Base-by-base conservation (phyloP, 2,888 invertebrate genomes). In the Drosophila infuscata region DNA sequence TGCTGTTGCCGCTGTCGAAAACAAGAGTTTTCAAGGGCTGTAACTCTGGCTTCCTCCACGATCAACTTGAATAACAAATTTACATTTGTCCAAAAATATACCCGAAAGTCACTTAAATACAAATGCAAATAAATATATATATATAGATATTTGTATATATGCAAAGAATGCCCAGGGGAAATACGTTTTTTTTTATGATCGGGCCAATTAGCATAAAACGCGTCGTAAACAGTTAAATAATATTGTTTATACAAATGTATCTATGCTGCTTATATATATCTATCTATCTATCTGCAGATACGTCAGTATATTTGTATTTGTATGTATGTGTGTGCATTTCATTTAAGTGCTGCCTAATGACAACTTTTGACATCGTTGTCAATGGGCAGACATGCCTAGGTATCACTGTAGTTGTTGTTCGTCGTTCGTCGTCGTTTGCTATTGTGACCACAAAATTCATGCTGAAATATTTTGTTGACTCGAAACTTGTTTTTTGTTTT, bases 201-300 rank as follows among this genome's bases (percentile, higher is more conserved):
- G 36, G 59, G 49, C 72, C 76, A 88, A 89, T 89, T 91, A 89
- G 82, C 91, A 91, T 91, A 79, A 88, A 83, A 74, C 75, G 74
- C 72, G 74, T 76, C 79, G 88, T 86, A 79, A 91, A 85, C 91
- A 91, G 91, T 89, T 91, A 83, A 89, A 91, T 89, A 91, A 87
- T 90, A 85, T 78, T 80, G 80, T 76, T 84, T 63, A 79, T 73
- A 71, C 78, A 74, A 73, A 80, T 81, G 73, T 79, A 68, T 74
- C 70, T 68, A 60, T 69, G 60, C 62, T 59, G 38, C 58, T 53
- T 41, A 6, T 54, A 25, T 43, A 32, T 79, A 57, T 17, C 0
- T 41, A 30, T 41, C 0, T 41, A 30, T 41, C 3, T 17, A 36
- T 57, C 29, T 57, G 52, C 38, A 57, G 59, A 52, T 33, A 51